Evolutionary conservation across 2,797 vertebrate species (phyloP), one percentile per base, ranked within the genome.

Genomic region (Galago senegalensis): DNA sequence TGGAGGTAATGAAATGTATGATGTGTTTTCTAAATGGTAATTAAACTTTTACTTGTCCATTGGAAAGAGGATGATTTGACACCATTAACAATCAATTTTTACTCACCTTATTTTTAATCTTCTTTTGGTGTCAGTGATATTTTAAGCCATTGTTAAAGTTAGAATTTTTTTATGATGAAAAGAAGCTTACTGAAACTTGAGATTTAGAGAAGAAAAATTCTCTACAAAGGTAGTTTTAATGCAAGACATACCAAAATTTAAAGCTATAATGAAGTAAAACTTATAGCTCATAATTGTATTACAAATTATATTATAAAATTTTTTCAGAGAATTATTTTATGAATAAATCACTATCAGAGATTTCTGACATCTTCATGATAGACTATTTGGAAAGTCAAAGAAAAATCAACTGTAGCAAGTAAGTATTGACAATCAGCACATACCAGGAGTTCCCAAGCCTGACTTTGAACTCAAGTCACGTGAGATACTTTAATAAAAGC

Each of bases 31-130:
- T 84, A 86, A 77, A 87, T 5, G 84, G 53, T 40, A 96, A 96
- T 75, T 69, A 96, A 89, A 58, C 9, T 94, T 88, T 70, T 70
- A 94, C 27, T 31, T 73, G 76, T 16, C 21, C n/a, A 93, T 86
- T 95, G 60, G 81, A 70, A 73, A 92, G 69, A 96, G 84, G 96
- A 58, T 77, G 83, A 93, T n/a, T 94, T 76, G 37, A 97, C 20
- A 89, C 9, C 43, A 94, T 80, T 86, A 96, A 96, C 97, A 97
- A 65, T 63, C 61, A 6, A 46, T 89, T 96, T 96, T 96, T 88
- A 86, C 18, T 80, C n/a, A 82, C 73, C 40, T 94, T 29, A n/a
- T 72, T 70, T 92, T 69, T 91, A 83, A 67, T 93, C 49, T 87
- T 75, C 58, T 84, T 82, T 88, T 69, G 63, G 75, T 94, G 67